Conservation (phyloP, 1,140 invertebrate species). For the Homalodisca vitripennis region DNA sequence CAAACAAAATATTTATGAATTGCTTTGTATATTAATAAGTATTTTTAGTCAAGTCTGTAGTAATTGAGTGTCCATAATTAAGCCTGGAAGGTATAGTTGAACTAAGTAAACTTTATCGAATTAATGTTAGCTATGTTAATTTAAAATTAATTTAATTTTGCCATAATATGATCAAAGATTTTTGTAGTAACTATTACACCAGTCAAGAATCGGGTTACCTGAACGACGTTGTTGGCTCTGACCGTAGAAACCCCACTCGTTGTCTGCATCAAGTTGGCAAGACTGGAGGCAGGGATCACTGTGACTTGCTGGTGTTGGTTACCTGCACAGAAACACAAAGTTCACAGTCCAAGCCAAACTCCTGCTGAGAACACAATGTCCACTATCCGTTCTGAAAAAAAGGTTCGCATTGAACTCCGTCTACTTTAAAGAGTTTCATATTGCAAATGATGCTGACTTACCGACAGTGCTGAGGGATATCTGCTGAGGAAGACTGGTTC, state of each 20-base stretch:
- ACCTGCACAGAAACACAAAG: conserved; percentile 39
- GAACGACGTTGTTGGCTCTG: conserved; percentile 43
- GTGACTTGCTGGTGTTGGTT: conserved; percentile 62
- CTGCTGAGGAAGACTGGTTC: conserved; percentile 37
- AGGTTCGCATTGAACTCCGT: background rate
- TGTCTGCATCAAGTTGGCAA: conserved; percentile 43
- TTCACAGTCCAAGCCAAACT: too few species aligned
- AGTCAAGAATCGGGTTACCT: conserved; percentile 47
- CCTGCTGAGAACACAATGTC: too few species aligned
- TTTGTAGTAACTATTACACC: too few species aligned
- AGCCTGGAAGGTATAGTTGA: too few species aligned
- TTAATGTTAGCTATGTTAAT: too few species aligned
- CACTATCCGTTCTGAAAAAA: background rate
- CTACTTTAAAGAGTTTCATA: too few species aligned
- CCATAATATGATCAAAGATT: conserved; percentile 16
- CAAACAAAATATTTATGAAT: too few species aligned
- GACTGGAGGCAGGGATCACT: conserved; percentile 53
- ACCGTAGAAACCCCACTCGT: conserved; percentile 39
- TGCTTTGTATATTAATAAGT: too few species aligned
- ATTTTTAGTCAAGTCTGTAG: too few species aligned
- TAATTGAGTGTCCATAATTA: too few species aligned
- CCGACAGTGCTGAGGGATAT: conserved; percentile 38
- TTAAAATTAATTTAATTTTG: too few species aligned
- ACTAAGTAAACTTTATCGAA: too few species aligned
- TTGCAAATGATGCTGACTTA: conserved; percentile 5